Conservation (phyloP, 2,888 invertebrate species). For the Diplolepis rosae region DNA sequence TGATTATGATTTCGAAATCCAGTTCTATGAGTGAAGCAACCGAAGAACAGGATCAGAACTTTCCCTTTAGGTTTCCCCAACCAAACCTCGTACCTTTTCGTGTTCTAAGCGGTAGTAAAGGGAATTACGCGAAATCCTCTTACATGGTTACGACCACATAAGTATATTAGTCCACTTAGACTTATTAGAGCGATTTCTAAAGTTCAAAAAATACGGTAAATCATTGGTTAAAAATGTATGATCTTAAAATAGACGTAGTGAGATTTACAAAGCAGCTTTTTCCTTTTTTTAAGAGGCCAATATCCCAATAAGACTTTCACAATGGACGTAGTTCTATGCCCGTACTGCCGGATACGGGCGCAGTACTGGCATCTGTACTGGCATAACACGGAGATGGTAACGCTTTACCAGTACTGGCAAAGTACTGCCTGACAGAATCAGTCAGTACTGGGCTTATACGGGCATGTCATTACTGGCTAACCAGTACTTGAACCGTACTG, state of each 20-base stretch:
- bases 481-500: too few species aligned
- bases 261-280: neutral
- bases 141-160: slow-evolving; percentile 36
- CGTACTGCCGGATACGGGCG: too few species aligned
- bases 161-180: slow-evolving; percentile 6
- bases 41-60: neutral
- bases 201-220: neutral
- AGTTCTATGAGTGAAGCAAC: neutral
- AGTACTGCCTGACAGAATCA: too few species aligned
- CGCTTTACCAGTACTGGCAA: too few species aligned
- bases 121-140: slow-evolving; percentile 45
- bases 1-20: neutral
- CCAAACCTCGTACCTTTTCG: slow-evolving; percentile 41
- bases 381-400: too few species aligned
- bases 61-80: slow-evolving; percentile 21
- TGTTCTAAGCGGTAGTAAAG: slow-evolving; percentile 40
- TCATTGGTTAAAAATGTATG: neutral
- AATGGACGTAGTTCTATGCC: too few species aligned
- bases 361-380: too few species aligned
- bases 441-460: too few species aligned
- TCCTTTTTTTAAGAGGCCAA: neutral
- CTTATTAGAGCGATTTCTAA: neutral
- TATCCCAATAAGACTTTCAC: too few species aligned
- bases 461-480: too few species aligned
- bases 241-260: neutral